Conservation (phyloP, 2,113 vertebrate species). For the Monopterus albus region DNA sequence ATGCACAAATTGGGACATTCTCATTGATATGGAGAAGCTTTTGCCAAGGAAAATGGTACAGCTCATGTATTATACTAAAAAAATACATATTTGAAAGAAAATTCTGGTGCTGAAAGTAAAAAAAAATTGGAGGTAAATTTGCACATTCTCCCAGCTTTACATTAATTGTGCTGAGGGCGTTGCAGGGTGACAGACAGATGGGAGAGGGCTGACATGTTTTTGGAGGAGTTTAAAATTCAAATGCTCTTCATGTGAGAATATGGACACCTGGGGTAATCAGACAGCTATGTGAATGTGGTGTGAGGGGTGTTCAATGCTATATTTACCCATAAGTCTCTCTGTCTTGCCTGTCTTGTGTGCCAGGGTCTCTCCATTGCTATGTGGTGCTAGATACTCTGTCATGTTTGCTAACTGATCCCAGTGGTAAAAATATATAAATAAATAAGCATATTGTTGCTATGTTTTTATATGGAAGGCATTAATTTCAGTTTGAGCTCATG, state of each 20-base stretch:
- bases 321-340: constrained; percentile 70
- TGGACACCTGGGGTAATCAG: constrained; percentile 76
- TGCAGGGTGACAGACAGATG: constrained; percentile 72
- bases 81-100: constrained; percentile 61
- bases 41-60: constrained; percentile 63
- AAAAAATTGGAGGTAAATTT: constrained; percentile 75
- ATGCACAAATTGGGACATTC: constrained; percentile 69
- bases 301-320: constrained; percentile 48
- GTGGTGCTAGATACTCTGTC: constrained; percentile 50
- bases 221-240: constrained; percentile 75
- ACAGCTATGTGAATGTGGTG: constrained; percentile 38
- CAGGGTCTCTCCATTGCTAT: constrained; percentile 40
- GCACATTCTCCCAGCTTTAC: constrained; percentile 69
- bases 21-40: constrained; percentile 59
- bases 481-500: constrained; percentile 63
- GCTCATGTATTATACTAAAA: constrained; percentile 75
- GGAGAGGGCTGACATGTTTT: constrained; percentile 73
- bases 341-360: constrained; percentile 56
- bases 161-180: constrained; percentile 70
- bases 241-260: constrained; percentile 70
- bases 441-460: constrained; percentile 29
- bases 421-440: constrained; percentile 27
- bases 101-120: constrained; percentile 56
- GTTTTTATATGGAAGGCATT: constrained; percentile 45
- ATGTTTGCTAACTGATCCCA: constrained; percentile 62